These are phyloP conservation scores for Xylocampa areola DNA, from an alignment of 2,888 invertebrate species.

Conservation along the genomic window DNA sequence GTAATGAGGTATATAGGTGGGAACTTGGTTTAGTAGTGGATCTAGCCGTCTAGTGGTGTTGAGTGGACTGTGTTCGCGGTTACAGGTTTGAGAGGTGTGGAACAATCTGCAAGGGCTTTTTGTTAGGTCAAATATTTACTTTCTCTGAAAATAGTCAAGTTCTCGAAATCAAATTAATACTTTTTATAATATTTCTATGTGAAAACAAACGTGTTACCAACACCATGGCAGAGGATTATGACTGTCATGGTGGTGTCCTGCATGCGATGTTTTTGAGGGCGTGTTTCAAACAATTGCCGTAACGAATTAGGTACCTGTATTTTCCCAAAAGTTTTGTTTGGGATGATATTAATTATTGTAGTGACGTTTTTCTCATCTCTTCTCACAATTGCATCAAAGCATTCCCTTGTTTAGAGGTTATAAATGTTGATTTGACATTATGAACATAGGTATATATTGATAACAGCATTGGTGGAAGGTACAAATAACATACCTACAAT, in stretches of 20 bases:
- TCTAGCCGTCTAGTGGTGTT: conserved; percentile 18
- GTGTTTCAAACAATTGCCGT: conserved; percentile 56
- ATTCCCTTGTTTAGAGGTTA: no score
- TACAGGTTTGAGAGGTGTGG: conserved; percentile 21
- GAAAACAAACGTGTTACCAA: conserved; percentile 49
- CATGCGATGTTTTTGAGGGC: conserved; percentile 25
- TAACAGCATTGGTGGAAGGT: no score
- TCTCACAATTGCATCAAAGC: no score
- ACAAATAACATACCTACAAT: no score
- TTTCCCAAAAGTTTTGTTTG: conserved; percentile 46
- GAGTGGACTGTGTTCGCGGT: conserved; percentile 1
- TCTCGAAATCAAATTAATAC: no score
- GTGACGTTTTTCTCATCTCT: no score
- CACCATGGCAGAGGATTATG: conserved; percentile 46
- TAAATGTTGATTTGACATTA: no score
- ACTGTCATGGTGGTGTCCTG: conserved; percentile 12
- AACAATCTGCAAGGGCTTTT: background rate
- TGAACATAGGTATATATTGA: no score
- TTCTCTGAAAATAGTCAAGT: no score
- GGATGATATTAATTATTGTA: conserved; percentile 5
- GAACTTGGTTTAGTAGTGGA: conserved; percentile 29
- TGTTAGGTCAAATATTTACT: background rate
- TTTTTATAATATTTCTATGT: no score
- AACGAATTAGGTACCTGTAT: conserved; percentile 51
- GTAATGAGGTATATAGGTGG: conserved; percentile 56